Conservation (phyloP, 2,797 vertebrate species). For the Pteronotus mesoamericanus region DNA sequence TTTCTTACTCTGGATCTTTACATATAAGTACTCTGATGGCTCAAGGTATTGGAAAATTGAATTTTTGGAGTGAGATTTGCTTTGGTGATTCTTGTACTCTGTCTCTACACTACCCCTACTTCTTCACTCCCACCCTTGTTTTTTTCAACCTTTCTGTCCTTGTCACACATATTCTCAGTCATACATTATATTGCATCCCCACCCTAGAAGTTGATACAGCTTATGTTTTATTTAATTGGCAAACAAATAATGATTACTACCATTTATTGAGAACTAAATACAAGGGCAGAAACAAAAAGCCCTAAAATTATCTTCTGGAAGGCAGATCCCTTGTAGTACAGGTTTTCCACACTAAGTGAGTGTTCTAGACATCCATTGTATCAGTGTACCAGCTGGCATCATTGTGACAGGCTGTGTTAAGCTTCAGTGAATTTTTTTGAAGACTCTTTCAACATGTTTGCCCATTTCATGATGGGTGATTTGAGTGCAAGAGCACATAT, state of each 20-base stretch:
- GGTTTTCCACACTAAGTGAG: too few species aligned
- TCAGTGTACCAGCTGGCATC: too few species aligned
- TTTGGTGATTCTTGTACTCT: not conserved
- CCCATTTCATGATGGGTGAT: too few species aligned
- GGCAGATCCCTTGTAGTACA: too few species aligned
- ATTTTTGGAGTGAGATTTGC: not conserved
- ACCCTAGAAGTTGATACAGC: not conserved
- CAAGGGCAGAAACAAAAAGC: too few species aligned
- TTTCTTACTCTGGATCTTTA: not conserved
- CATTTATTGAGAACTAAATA: conserved; percentile 28
- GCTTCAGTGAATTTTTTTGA: too few species aligned
- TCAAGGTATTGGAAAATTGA: not conserved
- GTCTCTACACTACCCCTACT: not conserved
- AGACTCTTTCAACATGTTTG: too few species aligned
- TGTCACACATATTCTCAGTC: not conserved
- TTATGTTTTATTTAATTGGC: not conserved
- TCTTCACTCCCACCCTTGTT: not conserved
- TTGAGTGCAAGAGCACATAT: too few species aligned
- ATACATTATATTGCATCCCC: not conserved
- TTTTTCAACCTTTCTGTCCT: not conserved
- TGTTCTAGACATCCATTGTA: too few species aligned
- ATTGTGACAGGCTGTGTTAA: too few species aligned
- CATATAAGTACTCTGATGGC: not conserved
- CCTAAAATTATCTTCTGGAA: too few species aligned
- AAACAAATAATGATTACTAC: not conserved